phyloP scores from a whole-genome alignment of 2,113 vertebrate species.

The Gila orcuttii region DNA sequence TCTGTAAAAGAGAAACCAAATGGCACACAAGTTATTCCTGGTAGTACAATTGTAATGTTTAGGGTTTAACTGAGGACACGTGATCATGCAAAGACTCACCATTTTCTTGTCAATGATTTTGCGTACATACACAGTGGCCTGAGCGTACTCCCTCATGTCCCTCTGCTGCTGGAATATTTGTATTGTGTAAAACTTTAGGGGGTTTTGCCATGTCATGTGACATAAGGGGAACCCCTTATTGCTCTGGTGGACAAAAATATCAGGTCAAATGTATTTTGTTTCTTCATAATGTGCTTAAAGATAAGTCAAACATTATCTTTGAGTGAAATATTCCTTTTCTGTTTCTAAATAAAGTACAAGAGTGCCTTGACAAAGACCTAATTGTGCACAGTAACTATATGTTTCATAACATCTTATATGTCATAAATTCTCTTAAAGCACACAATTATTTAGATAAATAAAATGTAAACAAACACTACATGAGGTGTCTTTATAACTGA shows the following conservation, averaged over 20 bases:
- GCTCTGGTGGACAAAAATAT: no score
- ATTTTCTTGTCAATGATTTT: conserved; percentile 93
- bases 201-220: no score
- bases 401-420: neutral
- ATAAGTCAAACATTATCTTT: neutral
- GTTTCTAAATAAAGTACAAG: neutral
- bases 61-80: neutral
- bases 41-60: neutral
- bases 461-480: neutral
- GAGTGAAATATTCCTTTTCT: neutral
- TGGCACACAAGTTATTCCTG: neutral
- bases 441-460: neutral
- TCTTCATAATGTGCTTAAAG: neutral
- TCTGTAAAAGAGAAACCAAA: conserved; percentile 68
- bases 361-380: neutral
- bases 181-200: no score
- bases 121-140: conserved; percentile 95
- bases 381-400: no score
- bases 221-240: no score
- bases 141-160: conserved; percentile 92
- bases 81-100: conserved; percentile 69
- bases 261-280: no score
- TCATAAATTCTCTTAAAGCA: neutral
- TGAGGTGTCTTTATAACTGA: neutral
- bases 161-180: conserved; percentile 87